Percentiles rank a stretch among this genome's conserved stretches.
Evolutionary conservation across 2,113 vertebrate species (phyloP).

Genomic region (Atractosteus spatula): DNA sequence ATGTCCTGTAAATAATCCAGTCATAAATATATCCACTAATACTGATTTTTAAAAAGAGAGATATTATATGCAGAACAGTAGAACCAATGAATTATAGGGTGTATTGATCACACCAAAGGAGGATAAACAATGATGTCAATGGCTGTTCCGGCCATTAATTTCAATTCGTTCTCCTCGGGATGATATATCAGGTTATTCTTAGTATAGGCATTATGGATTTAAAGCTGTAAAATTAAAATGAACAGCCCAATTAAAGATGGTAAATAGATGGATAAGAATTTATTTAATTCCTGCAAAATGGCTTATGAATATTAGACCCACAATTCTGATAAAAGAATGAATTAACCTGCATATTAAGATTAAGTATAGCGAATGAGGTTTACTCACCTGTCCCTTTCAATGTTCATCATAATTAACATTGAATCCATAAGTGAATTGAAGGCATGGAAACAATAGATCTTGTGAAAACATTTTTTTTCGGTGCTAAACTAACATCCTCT

Average conservation of each 20-base stretch:
- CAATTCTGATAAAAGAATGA: background rate
- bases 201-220: background rate
- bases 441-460: background rate
- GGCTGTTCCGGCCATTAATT: constrained; percentile 5
- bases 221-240: background rate
- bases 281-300: background rate
- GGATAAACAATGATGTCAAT: constrained; percentile 8
- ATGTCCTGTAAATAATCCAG: too few species aligned
- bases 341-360: background rate
- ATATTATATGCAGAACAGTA: too few species aligned
- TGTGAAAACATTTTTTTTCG: background rate
- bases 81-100: too few species aligned
- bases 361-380: too few species aligned
- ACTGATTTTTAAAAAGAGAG: too few species aligned
- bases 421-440: background rate
- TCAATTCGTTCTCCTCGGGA: constrained; percentile 7
- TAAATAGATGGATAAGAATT: constrained; percentile 3
- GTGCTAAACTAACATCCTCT: too few species aligned
- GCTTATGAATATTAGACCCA: background rate
- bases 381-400: too few species aligned
- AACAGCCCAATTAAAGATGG: constrained; percentile 7
- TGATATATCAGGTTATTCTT: constrained; percentile 1
- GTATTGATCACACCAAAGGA: background rate
- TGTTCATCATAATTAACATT: background rate
- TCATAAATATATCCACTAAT: too few species aligned